Percentiles rank a stretch among this genome's conserved stretches.
Evolutionary conservation across 2,113 vertebrate genomes (phyloP).

Genomic region (Toxotes jaculatrix): DNA sequence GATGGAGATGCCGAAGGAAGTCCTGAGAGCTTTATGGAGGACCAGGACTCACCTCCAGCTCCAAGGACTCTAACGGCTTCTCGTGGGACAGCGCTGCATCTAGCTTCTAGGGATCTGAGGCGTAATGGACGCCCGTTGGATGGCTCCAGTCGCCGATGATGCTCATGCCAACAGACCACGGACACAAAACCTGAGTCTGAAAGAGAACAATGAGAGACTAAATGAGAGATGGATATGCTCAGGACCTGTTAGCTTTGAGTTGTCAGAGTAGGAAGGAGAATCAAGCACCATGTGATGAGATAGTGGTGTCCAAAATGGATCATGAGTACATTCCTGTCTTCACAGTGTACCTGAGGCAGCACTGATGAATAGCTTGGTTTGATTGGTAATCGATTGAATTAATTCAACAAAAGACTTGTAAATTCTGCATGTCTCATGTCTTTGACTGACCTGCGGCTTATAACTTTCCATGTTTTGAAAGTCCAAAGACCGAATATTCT

Average conservation of each 20-base stretch:
- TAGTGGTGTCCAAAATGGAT: slow-evolving; percentile 41
- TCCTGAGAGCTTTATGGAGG: slow-evolving; percentile 93
- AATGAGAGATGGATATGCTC: slow-evolving; percentile 35
- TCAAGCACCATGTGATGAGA: slow-evolving; percentile 24
- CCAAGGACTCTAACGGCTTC: slow-evolving; percentile 81
- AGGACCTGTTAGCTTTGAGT: slow-evolving; percentile 53
- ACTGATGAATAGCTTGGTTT: slow-evolving; percentile 23
- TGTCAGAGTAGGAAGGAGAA: slow-evolving; percentile 46
- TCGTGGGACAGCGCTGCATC: slow-evolving; percentile 79
- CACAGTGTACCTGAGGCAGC: slow-evolving; percentile 27
- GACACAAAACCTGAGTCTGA: slow-evolving; percentile 40
- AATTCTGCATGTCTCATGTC: slow-evolving; percentile 79
- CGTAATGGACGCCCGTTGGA: slow-evolving; percentile 89
- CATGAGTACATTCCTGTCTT: slow-evolving; percentile 10
- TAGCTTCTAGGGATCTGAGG: slow-evolving; percentile 83
- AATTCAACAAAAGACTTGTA: slow-evolving; percentile 75
- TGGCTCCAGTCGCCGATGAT: slow-evolving; percentile 90
- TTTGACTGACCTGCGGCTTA: slow-evolving; percentile 61
- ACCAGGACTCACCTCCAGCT: slow-evolving; percentile 82
- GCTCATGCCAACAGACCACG: slow-evolving; percentile 60
- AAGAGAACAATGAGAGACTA: slow-evolving; percentile 32
- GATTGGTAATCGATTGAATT: slow-evolving; percentile 40
- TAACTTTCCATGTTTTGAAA: slow-evolving; percentile 47
- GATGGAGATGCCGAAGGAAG: slow-evolving; percentile 93
- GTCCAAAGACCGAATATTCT: slow-evolving; percentile 54